phyloP scores from a whole-genome alignment of 2,797 vertebrate genomes.

The Gambusia yucatana region DNA sequence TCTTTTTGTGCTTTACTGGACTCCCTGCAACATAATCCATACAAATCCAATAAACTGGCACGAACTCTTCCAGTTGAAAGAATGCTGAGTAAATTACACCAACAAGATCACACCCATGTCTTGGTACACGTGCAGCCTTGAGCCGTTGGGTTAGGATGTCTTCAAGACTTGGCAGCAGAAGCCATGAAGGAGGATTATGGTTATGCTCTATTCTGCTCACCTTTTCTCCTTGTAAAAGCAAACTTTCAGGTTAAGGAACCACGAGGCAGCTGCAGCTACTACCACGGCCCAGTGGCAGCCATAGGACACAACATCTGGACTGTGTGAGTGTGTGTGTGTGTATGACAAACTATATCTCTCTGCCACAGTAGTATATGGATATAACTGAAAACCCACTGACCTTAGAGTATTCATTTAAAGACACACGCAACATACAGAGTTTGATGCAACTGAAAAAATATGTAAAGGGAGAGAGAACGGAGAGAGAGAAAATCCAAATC shows the following conservation, averaged over 20 bases:
- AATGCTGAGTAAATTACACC: slow-evolving; percentile 36
- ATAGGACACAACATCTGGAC: slow-evolving; percentile 76
- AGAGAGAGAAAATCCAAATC: slow-evolving; percentile 49
- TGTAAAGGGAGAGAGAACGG: neutral
- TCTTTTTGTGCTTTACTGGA: slow-evolving; percentile 27
- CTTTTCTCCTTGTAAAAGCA: slow-evolving; percentile 58
- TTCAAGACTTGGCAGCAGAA: slow-evolving; percentile 25
- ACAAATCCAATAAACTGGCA: slow-evolving; percentile 45
- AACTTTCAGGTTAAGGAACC: slow-evolving; percentile 44
- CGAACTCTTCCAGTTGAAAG: slow-evolving; percentile 34
- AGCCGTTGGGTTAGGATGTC: slow-evolving; percentile 57
- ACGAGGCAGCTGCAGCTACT: slow-evolving; percentile 35
- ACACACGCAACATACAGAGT: slow-evolving; percentile 62
- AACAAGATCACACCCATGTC: slow-evolving; percentile 52
- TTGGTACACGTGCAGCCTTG: slow-evolving; percentile 45
- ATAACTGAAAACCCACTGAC: slow-evolving; percentile 50
- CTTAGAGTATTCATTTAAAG: slow-evolving; percentile 18
- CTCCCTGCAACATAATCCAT: slow-evolving; percentile 18
- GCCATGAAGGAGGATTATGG: slow-evolving; percentile 24
- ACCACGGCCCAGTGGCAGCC: slow-evolving; percentile 56
- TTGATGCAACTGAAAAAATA: slow-evolving; percentile 32
- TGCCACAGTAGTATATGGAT: slow-evolving; percentile 54
- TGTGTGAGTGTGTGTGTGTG: slow-evolving; percentile 34
- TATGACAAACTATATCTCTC: slow-evolving; percentile 58
- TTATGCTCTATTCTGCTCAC: slow-evolving; percentile 16